A percentile compares a stretch with the other conserved stretches of the same genome.
Evolutionary conservation across 2,888 invertebrate species (phyloP).

Genomic region (Parnassius glacialis): DNA sequence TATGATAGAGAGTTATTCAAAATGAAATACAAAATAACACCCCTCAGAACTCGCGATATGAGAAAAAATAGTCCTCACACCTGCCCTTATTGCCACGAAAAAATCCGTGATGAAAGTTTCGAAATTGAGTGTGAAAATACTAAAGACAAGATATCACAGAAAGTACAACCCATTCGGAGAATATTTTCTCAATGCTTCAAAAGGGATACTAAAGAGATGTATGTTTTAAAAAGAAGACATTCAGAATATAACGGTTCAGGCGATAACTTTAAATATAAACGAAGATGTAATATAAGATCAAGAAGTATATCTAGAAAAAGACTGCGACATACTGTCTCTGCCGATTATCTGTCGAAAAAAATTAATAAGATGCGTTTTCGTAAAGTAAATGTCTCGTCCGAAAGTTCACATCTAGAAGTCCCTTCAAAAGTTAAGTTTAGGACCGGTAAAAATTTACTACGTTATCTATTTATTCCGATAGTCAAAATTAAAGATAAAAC

Average conservation of each 20-base stretch:
- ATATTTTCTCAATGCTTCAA: not conserved
- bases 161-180: not conserved
- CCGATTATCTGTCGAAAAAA: constrained; percentile 7
- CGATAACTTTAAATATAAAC: constrained; percentile 20
- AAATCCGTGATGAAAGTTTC: constrained; percentile 4
- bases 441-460: not conserved
- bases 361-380: constrained; percentile 14
- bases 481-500: not conserved
- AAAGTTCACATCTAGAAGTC: not conserved
- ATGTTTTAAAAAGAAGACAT: not conserved
- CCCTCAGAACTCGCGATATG: not conserved
- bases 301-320: not conserved
- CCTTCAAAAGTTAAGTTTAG: constrained; percentile 8
- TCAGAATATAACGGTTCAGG: not conserved
- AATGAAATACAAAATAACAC: constrained; percentile 5
- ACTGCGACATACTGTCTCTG: not conserved
- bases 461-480: not conserved
- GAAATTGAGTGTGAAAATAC: constrained; percentile 1
- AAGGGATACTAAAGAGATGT: not conserved
- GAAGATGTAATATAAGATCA: constrained; percentile 4
- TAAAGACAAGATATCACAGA: not conserved
- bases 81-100: not conserved
- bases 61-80: not conserved
- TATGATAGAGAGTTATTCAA: constrained; percentile 2
- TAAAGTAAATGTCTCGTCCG: constrained; percentile 6